Conservation (phyloP, 2,113 vertebrate genomes). For the Falcunculus frontatus region DNA sequence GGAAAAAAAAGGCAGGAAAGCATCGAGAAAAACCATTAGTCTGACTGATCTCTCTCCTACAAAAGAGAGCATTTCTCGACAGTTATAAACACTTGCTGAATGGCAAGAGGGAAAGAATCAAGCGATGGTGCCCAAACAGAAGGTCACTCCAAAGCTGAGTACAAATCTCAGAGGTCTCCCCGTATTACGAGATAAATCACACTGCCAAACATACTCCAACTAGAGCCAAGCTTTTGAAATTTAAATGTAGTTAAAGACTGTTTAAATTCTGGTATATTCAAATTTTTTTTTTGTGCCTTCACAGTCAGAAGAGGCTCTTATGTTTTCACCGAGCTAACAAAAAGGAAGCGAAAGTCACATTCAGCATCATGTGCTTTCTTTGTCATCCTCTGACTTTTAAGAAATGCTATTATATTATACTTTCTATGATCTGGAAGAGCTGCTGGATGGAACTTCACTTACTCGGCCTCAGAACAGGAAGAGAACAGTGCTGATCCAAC, state of each 20-base stretch:
- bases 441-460: slow-evolving; percentile 63
- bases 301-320: not conserved
- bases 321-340: not conserved
- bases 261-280: not conserved
- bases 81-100: not conserved
- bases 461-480: slow-evolving; percentile 91
- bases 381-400: not conserved
- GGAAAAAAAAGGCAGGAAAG: not conserved
- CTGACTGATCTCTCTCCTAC: not conserved
- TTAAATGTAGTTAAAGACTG: not conserved
- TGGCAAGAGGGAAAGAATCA: not conserved
- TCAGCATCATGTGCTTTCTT: not conserved
- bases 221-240: not conserved
- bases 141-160: not conserved
- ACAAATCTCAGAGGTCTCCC: not conserved
- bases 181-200: not conserved
- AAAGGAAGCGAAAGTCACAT: not conserved
- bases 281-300: not conserved
- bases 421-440: not conserved
- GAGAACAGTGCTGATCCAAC: slow-evolving; percentile 89
- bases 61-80: not conserved
- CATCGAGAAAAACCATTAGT: not conserved
- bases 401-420: not conserved
- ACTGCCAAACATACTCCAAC: not conserved
- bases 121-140: not conserved